phyloP scores from a whole-genome alignment of 2,797 vertebrate genomes.

The Ceryle rudis region DNA sequence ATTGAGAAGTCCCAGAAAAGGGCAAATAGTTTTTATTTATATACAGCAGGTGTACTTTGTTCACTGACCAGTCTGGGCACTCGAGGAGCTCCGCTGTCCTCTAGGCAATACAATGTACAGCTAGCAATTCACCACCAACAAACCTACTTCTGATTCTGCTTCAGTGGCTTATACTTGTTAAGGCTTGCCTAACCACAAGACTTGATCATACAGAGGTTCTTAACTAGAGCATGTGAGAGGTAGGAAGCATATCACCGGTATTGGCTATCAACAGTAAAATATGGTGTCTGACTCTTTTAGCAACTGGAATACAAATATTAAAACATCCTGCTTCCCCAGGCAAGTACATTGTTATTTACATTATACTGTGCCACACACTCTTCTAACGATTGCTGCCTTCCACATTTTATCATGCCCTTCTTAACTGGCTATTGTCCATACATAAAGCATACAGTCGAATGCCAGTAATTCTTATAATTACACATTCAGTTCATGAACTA shows the following conservation, averaged over 20 bases:
- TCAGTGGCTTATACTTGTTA: not conserved
- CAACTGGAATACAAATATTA: not conserved
- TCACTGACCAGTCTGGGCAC: not conserved
- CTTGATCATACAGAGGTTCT: not conserved
- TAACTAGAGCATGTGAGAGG: not conserved
- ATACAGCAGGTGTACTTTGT: not conserved
- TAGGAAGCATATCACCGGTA: not conserved
- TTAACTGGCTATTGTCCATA: not conserved
- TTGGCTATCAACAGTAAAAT: not conserved
- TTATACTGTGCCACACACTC: not conserved
- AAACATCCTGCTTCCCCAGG: not conserved
- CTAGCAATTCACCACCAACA: not conserved
- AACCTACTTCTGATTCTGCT: not conserved
- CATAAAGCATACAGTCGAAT: not conserved
- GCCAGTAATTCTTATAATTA: not conserved
- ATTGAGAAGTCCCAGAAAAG: not conserved
- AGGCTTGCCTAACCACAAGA: not conserved
- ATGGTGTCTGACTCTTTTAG: not conserved
- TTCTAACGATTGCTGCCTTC: not conserved
- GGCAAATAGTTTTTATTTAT: not conserved
- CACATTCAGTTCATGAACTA: rapidly evolving
- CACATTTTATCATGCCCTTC: not conserved
- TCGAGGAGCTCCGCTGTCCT: not conserved
- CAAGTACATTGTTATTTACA: not conserved
- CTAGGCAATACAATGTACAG: not conserved